Evolutionary conservation across 2,113 vertebrate species (phyloP).

Genomic region (Neoarius graeffei): DNA sequence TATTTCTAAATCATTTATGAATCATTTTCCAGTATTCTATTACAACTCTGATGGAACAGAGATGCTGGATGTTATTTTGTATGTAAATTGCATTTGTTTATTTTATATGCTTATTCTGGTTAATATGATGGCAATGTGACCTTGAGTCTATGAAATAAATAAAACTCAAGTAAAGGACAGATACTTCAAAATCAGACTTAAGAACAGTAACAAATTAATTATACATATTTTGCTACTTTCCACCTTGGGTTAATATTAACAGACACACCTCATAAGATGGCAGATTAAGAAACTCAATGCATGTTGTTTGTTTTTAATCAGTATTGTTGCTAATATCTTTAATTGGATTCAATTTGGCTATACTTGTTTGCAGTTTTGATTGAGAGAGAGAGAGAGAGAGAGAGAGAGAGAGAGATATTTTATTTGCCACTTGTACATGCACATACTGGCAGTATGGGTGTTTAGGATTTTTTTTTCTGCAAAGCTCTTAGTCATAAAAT

Average conservation of each 20-base stretch:
- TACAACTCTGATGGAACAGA: background rate
- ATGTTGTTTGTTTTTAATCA: background rate
- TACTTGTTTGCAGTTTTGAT: background rate
- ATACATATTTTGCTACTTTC: no score
- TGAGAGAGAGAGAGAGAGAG: background rate
- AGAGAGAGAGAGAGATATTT: no score
- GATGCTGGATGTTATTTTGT: background rate
- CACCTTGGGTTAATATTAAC: background rate
- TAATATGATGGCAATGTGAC: background rate
- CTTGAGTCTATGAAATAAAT: background rate
- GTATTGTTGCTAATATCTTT: background rate
- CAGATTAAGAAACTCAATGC: background rate
- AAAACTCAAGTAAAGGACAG: background rate
- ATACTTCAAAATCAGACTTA: background rate
- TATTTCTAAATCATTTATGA: background rate
- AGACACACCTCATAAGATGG: background rate
- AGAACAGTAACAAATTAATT: background rate
- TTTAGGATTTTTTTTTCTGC: no score
- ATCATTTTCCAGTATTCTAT: background rate
- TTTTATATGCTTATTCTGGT: background rate
- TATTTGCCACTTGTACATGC: no score
- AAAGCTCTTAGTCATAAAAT: no score
- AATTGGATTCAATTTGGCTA: background rate
- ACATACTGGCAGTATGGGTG: no score
- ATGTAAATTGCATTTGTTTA: background rate